Evolutionary conservation across 2,797 vertebrate genomes (phyloP), one percentile per base, ranked within the genome.

Genomic region (Galaxias olidus): DNA sequence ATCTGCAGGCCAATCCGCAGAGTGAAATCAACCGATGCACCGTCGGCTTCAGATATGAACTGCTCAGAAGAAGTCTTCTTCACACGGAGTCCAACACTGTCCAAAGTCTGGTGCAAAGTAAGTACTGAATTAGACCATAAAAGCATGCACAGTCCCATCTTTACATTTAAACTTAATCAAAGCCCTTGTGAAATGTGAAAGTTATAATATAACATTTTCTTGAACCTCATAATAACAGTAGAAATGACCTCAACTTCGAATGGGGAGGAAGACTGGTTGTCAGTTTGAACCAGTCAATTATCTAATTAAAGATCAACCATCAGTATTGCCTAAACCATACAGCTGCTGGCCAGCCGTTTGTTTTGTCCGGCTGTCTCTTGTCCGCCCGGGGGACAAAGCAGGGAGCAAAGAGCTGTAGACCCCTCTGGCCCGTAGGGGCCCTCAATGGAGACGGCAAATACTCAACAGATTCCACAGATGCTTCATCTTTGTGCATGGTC

Each of bases 31-130:
- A 84, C 73, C 82, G 83, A 57, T 83, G 83, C 20, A 75, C 58
- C 0, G 83, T 92, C 77, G 86, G 90, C 59, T 94, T 94, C 86
- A 91, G 89, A 79, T 93, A 93, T 0, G 90, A 95, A 79, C 76
- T 94, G 78, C 84, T 93, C 69, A 81, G 81, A 51, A 88, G 82
- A 77, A 80, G 80, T 61, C 90, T 82, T 30, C 30, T 30, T 3
- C 30, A 30, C 0, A 4, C 66, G 0, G 72, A 77, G 40, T 61
- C 80, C 0, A 69, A 71, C 60, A 18, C 72, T 59, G 81, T 72
- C 17, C 72, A 74, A 59, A 65, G 65, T 0, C 76, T 84, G 49
- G 61, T 53, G 0, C 69, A 90, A 73, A 76, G 93, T 94, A 80
- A 84, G 88, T 63, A 12, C 13, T 55, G 12, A 20, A n/a, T n/a